A percentile compares a stretch with the other conserved stretches of the same genome.
Conservation (phyloP, 2,888 invertebrate genomes). For the Ophonus ardosiacus region DNA sequence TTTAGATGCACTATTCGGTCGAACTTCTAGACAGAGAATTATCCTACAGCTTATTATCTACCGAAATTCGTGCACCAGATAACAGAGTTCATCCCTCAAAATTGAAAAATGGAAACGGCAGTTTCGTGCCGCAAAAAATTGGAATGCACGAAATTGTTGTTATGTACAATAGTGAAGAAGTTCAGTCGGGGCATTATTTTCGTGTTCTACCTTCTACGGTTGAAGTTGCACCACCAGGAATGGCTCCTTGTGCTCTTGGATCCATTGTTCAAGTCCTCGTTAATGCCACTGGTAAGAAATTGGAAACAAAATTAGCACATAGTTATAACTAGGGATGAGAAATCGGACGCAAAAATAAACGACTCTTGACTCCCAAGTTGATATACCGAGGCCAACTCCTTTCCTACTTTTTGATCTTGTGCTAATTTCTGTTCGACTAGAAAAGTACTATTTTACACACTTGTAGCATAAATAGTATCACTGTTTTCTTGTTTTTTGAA, state of each 20-base stretch:
- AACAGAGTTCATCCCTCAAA: slow-evolving; percentile 75
- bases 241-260: slow-evolving; percentile 96
- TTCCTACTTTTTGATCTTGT: too few species aligned
- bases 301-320: too few species aligned
- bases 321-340: too few species aligned
- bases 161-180: slow-evolving; percentile 78
- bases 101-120: slow-evolving; percentile 86
- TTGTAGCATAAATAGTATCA: too few species aligned
- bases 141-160: slow-evolving; percentile 93
- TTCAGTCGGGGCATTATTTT: slow-evolving; percentile 83
- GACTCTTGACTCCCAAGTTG: too few species aligned
- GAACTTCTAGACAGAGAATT: slow-evolving; percentile 81
- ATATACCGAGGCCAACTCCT: too few species aligned
- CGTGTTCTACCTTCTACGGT: slow-evolving; percentile 91
- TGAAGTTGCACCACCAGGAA: slow-evolving; percentile 92
- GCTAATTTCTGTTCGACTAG: too few species aligned
- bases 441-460: too few species aligned
- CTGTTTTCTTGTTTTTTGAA: too few species aligned
- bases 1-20: slow-evolving; percentile 87
- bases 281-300: slow-evolving; percentile 84
- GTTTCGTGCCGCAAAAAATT: slow-evolving; percentile 91
- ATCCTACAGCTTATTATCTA: slow-evolving; percentile 72
- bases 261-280: slow-evolving; percentile 96
- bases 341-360: too few species aligned
- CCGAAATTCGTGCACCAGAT: slow-evolving; percentile 74